Conservation (phyloP, 1,140 invertebrate species). For the Sipha flava region DNA sequence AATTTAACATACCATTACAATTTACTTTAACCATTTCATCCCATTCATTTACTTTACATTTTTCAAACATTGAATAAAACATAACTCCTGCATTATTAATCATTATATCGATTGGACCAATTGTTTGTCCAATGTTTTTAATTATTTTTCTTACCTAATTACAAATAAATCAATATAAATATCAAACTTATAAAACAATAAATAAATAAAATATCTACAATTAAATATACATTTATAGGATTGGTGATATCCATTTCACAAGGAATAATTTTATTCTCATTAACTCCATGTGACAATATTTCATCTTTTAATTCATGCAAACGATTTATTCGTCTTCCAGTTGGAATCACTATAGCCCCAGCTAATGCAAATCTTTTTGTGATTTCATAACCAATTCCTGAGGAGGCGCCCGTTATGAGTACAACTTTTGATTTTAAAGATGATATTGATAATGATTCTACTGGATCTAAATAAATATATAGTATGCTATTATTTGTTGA, state of each 20-base stretch:
- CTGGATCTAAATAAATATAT: neutral
- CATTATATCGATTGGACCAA: slow-evolving; percentile 38
- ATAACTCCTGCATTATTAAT: slow-evolving; percentile 40
- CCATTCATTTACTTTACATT: slow-evolving; percentile 37
- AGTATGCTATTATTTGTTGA: neutral
- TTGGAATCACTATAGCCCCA: slow-evolving; percentile 38
- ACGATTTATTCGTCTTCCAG: slow-evolving; percentile 35
- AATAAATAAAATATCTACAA: neutral
- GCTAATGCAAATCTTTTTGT: slow-evolving; percentile 34
- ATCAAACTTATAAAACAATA: neutral
- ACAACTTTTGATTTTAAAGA: slow-evolving; percentile 36
- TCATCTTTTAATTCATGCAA: slow-evolving; percentile 33
- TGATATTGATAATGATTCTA: neutral
- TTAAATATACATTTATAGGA: slow-evolving; percentile 34
- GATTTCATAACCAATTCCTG: slow-evolving; percentile 39
- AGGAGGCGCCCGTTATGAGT: slow-evolving; percentile 39
- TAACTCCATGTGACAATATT: neutral
- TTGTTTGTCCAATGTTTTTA: slow-evolving; percentile 28
- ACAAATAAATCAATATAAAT: neutral
- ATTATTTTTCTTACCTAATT: slow-evolving; percentile 35
- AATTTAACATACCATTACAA: slow-evolving; percentile 38
- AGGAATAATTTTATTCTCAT: slow-evolving; percentile 20
- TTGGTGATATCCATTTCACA: slow-evolving; percentile 38
- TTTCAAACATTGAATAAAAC: slow-evolving; percentile 39
- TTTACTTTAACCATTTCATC: slow-evolving; percentile 38